These are phyloP conservation scores for Trematomus loennbergii DNA, from an alignment of 2,113 vertebrate species.

Conservation along the genomic window DNA sequence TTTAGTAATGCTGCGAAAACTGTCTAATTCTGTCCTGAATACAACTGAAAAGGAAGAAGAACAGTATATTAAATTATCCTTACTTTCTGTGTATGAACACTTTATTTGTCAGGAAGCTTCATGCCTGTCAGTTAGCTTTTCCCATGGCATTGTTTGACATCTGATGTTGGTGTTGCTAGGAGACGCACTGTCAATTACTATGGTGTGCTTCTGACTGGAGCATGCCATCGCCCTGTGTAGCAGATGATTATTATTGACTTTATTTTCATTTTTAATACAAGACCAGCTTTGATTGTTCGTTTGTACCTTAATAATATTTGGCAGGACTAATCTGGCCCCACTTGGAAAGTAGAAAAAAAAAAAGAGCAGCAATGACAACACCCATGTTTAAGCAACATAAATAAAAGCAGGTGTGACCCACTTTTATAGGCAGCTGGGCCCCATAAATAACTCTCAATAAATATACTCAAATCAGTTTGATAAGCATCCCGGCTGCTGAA, in stretches of 20 bases:
- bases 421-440: conserved; percentile 4
- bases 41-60: not conserved
- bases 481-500: not conserved
- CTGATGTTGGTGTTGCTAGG: not conserved
- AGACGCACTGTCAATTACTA: not conserved
- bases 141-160: not conserved
- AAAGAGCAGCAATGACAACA: not conserved
- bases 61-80: too few species aligned
- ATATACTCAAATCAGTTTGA: not conserved
- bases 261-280: too few species aligned
- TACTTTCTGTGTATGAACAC: too few species aligned
- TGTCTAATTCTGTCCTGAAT: too few species aligned
- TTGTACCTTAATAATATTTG: not conserved
- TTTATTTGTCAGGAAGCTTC: too few species aligned
- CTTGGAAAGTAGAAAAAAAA: not conserved
- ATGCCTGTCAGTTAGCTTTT: not conserved
- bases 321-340: not conserved
- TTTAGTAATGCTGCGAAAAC: not conserved
- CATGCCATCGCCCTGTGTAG: not conserved
- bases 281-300: not conserved
- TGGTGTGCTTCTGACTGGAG: not conserved
- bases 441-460: conserved; percentile 15
- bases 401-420: conserved; percentile 18
- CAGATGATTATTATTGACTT: not conserved
- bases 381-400: not conserved